Evolutionary conservation across 2,888 invertebrate species (phyloP).

Genomic region (Chouioia cunea): DNA sequence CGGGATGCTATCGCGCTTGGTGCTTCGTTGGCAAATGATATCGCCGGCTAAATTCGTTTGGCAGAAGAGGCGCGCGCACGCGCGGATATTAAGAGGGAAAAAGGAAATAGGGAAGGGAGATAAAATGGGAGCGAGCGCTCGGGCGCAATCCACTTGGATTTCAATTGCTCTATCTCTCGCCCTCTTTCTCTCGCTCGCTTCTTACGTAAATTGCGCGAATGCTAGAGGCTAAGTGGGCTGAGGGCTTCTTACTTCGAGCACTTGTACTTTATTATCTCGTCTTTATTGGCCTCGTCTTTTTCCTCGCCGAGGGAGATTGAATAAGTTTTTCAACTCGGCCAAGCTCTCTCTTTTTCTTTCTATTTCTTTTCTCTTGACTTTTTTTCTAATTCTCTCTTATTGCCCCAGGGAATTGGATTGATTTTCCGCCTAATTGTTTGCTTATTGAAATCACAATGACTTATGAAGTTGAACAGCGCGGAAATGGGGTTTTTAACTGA

Average conservation of each 20-base stretch:
- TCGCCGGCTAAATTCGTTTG: constrained; percentile 65
- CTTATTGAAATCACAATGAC: neutral
- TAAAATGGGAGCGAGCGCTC: constrained; percentile 59
- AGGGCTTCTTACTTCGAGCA: constrained; percentile 34
- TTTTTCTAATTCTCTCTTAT: neutral
- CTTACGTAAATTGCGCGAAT: constrained; percentile 34
- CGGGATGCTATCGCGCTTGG: constrained; percentile 46
- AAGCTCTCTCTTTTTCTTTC: neutral
- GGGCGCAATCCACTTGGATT: constrained; percentile 56
- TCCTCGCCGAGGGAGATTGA: constrained; percentile 29
- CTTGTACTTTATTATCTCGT: constrained; percentile 37
- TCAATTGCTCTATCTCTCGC: constrained; percentile 55
- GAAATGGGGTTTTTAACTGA: too few species aligned
- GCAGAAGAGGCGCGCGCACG: constrained; percentile 59
- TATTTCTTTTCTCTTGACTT: too few species aligned
- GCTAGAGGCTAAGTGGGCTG: neutral
- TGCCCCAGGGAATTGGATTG: constrained; percentile 2
- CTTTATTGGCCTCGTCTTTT: constrained; percentile 26
- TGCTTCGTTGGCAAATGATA: constrained; percentile 60
- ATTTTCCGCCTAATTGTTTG: constrained; percentile 2
- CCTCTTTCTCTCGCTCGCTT: constrained; percentile 13
- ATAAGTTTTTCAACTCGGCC: constrained; percentile 25
- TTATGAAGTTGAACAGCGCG: too few species aligned
- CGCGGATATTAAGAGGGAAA: constrained; percentile 44
- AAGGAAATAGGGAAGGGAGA: constrained; percentile 58